Base-by-base conservation (phyloP, 2,888 invertebrate genomes). In the Drosophila koepferae region DNA sequence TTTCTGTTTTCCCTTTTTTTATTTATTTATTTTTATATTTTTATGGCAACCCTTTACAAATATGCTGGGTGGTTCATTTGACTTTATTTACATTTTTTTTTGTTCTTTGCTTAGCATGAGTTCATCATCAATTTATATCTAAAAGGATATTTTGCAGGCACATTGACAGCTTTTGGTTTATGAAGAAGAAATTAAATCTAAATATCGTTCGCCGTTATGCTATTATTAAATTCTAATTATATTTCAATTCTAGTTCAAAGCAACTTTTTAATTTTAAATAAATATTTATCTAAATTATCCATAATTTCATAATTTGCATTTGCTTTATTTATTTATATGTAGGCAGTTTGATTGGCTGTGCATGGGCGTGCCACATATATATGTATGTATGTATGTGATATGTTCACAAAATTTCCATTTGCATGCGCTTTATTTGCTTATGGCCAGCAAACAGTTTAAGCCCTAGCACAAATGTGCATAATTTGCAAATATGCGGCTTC, bases 321-420 rank as follows among this genome's bases (percentile, higher is more conserved):
- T 9, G 12, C 28, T 68, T 36, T 23, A 48, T 49, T 59, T 55
- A 40, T n/a, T 40, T 14, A n/a, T 40, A n/a, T 14, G 28, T n/a
- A 31, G 43, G 28, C 20, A 36, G 14, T 16, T 31, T n/a, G 31
- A 43, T n/a, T 49, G 36, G 8, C n/a, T 8, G 2, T 2, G 1
- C 10, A 9, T 2, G 12, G 44, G 59, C 59, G 36, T 66, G 58
- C 34, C 43, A 51, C 6, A 28, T 28, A 28, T 28, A 28, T 28
- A 5, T 2, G 5, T 28, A 28, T 28, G 28, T 23, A 2, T 20
- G 14, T 14, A 16, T 48, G 36, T 5, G 41, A 3, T 18, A 10
- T 16, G 62, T 40, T 53, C 46, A 63, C 16, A 36, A 71, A 77
- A 86, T 83, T 89, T 79, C 74, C 84, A 83, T 90, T 75, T 80